Conservation (phyloP, 64 coral and sea anemone species). For the Pachyseris speciosa region DNA sequence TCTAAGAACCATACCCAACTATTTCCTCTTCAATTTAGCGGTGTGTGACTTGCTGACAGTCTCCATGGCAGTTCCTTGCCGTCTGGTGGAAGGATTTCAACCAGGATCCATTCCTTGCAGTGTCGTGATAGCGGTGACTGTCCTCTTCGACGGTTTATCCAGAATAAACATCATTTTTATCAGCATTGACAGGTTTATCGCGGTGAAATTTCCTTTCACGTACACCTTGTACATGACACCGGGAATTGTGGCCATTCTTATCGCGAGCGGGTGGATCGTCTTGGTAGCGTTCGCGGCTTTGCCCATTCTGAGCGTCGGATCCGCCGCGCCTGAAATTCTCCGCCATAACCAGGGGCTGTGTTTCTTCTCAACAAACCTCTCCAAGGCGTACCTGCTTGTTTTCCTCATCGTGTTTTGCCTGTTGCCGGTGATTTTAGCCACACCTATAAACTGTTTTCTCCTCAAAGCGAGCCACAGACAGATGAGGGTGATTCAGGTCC, state of each 20-base stretch:
- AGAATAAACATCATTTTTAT: constrained; percentile 23
- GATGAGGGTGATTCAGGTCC: constrained; percentile 24
- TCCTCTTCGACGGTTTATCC: constrained; percentile 39
- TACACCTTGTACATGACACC: background rate
- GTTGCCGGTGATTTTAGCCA: background rate
- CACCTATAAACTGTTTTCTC: constrained; percentile 14
- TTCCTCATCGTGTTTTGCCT: background rate
- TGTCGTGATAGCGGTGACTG: constrained; percentile 17
- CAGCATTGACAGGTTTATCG: constrained; percentile 5
- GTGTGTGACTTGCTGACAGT: constrained; percentile 11
- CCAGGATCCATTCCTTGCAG: constrained; percentile 9
- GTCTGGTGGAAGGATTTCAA: constrained; percentile 37
- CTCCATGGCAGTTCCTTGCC: constrained; percentile 4
- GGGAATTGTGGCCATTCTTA: background rate
- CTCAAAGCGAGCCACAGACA: constrained; percentile 38
- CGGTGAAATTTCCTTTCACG: constrained; percentile 17
- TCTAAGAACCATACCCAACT: constrained; percentile 12
- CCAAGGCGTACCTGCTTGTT: background rate
- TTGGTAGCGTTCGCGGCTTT: background rate
- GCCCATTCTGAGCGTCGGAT: constrained; percentile 6
- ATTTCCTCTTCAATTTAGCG: constrained; percentile 27
- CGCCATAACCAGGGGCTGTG: background rate
- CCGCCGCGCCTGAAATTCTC: background rate
- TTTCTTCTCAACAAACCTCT: constrained; percentile 7
- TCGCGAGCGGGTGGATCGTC: background rate